phyloP scores from a whole-genome alignment of 2,888 invertebrate genomes.

The Onchidella celtica region DNA sequence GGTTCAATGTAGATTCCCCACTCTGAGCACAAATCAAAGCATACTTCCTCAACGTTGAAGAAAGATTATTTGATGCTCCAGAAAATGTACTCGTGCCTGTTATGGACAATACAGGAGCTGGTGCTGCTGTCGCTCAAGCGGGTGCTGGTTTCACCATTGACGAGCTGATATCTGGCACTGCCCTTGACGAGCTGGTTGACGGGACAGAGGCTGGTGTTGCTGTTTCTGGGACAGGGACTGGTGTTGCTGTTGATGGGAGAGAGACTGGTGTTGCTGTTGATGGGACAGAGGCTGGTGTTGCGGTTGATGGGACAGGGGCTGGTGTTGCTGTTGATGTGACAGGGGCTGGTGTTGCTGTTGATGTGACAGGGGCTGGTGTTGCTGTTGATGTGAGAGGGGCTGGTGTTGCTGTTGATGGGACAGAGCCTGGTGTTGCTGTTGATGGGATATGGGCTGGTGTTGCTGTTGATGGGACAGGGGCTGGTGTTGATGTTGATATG shows the following conservation, averaged over 20 bases:
- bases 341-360: not conserved
- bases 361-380: not conserved
- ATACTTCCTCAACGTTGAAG: not conserved
- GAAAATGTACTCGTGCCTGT: not conserved
- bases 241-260: not conserved
- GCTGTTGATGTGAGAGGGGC: not conserved
- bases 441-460: too few species aligned
- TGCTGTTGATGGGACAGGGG: not conserved
- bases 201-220: not conserved
- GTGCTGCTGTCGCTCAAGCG: not conserved
- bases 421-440: not conserved
- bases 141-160: not conserved
- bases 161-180: not conserved
- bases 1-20: not conserved
- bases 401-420: not conserved
- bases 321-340: not conserved
- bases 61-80: not conserved
- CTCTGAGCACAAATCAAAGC: constrained; percentile 24
- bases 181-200: too few species aligned
- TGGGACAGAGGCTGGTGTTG: not conserved
- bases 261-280: not conserved
- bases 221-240: not conserved
- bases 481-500: not conserved
- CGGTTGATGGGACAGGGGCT: too few species aligned
- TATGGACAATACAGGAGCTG: not conserved